Evolutionary conservation across 1,140 invertebrate species (phyloP).

Genomic region (Diabrotica undecimpunctata): DNA sequence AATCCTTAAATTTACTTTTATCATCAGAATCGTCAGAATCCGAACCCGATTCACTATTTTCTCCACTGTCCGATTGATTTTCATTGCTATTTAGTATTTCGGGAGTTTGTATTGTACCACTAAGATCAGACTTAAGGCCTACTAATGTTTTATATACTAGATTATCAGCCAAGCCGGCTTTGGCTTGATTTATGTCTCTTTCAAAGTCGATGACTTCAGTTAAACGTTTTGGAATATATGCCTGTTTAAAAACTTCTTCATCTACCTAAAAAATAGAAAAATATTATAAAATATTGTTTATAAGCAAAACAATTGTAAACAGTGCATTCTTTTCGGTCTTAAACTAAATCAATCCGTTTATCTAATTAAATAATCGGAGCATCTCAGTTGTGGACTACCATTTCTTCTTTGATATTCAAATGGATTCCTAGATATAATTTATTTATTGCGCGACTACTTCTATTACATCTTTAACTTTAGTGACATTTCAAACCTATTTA

Average conservation of each 20-base stretch:
- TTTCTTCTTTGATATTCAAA: no score
- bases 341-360: no score
- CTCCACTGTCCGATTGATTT: conserved; percentile 43
- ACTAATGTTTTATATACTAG: conserved; percentile 81
- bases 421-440: no score
- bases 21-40: conserved; percentile 45
- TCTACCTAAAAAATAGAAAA: conserved; percentile 52
- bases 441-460: no score
- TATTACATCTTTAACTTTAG: no score
- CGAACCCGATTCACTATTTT: conserved; percentile 47
- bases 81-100: conserved; percentile 54
- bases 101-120: conserved; percentile 62
- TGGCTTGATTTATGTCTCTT: conserved; percentile 77
- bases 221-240: conserved; percentile 92
- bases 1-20: conserved; percentile 62
- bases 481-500: no score
- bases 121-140: conserved; percentile 77
- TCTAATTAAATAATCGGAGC: no score
- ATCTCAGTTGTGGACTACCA: no score
- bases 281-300: no score
- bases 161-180: conserved; percentile 69
- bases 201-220: conserved; percentile 90
- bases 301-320: no score
- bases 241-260: conserved; percentile 89
- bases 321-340: no score